Conservation (phyloP, 2,797 vertebrate genomes). For the Botia almorhae region DNA sequence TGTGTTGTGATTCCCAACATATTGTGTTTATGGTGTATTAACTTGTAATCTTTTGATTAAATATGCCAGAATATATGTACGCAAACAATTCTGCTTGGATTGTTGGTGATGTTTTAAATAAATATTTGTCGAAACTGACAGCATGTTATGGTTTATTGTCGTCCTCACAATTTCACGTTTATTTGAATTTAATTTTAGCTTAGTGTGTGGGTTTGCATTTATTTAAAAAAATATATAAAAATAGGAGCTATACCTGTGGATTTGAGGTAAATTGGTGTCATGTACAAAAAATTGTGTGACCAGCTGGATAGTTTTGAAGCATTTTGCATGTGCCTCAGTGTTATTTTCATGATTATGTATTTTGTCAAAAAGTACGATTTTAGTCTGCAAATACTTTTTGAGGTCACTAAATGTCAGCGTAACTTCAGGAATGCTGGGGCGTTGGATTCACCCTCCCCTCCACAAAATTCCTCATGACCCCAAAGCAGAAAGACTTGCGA, state of each 20-base stretch:
- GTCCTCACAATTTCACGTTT: background rate
- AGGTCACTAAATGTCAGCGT: background rate
- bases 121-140: background rate
- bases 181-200: too few relatives aligned
- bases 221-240: too few relatives aligned
- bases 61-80: background rate
- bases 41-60: background rate
- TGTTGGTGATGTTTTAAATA: constrained; percentile 1
- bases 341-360: too few relatives aligned
- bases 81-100: background rate
- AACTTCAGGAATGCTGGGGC: background rate
- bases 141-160: background rate
- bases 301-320: too few relatives aligned
- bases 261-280: too few relatives aligned
- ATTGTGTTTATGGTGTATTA: constrained; percentile 3
- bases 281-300: background rate
- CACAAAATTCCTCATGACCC: background rate
- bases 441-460: background rate
- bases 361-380: too few relatives aligned
- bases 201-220: too few relatives aligned
- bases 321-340: too few relatives aligned
- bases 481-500: background rate
- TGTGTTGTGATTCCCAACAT: background rate
- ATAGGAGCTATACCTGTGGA: too few relatives aligned
- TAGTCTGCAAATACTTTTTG: background rate